These are phyloP conservation scores for Mesitornis unicolor DNA, from an alignment of 2,113 vertebrate species.

Conservation along the genomic window DNA sequence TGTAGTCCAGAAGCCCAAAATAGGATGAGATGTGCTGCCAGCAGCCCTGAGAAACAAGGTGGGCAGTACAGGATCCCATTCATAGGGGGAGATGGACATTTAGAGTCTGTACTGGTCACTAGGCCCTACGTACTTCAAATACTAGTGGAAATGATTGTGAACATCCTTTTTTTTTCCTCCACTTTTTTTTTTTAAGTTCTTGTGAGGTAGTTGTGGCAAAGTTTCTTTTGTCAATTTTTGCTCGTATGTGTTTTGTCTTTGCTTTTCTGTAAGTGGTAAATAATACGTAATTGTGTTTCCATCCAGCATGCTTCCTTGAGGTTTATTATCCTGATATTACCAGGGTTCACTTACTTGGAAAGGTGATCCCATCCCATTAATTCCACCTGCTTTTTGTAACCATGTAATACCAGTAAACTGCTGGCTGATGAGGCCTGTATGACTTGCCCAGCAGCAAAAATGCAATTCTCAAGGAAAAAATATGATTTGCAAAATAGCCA, in stretches of 20 bases:
- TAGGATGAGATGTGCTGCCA: neutral
- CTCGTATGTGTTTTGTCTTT: neutral
- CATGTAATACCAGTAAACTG: neutral
- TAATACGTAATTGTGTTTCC: neutral
- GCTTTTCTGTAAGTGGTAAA: neutral
- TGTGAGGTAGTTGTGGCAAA: neutral
- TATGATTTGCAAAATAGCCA: neutral
- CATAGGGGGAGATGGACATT: neutral
- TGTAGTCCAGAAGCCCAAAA: neutral
- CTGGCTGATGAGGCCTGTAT: neutral
- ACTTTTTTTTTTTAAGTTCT: neutral
- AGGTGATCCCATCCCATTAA: neutral
- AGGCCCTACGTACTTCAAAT: neutral
- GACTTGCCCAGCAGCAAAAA: neutral
- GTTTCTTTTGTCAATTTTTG: neutral
- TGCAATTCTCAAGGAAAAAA: neutral
- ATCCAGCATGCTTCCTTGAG: rapidly evolving
- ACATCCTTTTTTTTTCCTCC: rapidly evolving
- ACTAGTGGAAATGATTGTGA: rapidly evolving
- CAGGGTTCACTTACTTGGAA: neutral
- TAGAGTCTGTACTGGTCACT: neutral
- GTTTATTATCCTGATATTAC: neutral
- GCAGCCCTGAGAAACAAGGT: neutral
- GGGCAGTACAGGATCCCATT: neutral
- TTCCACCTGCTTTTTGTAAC: neutral